phyloP scores from a whole-genome alignment of 92 coral and sea anemone species.

The Hydrozoanthus gracilis region DNA sequence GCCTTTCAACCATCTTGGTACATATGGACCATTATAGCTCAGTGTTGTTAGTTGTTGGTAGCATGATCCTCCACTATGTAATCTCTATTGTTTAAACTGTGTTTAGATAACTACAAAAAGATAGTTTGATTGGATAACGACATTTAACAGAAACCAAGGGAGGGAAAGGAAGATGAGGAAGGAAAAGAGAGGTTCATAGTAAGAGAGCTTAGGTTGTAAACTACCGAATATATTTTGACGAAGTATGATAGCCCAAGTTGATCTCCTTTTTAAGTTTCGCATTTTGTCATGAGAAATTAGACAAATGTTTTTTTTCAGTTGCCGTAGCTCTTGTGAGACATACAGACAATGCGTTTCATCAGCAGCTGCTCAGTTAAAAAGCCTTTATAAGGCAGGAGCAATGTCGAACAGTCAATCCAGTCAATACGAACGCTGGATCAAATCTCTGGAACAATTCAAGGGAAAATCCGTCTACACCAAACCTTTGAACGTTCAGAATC shows the following conservation, averaged over 20 bases:
- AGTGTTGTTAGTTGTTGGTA: constrained; percentile 1
- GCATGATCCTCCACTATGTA: too few species aligned
- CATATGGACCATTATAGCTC: not conserved
- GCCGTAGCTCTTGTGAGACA: constrained; percentile 73
- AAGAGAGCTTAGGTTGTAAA: too few species aligned
- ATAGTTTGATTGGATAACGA: too few species aligned
- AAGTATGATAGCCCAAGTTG: too few species aligned
- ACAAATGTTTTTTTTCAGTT: constrained; percentile 39
- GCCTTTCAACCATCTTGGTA: not conserved
- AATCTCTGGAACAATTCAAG: constrained; percentile 76
- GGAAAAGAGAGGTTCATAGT: too few species aligned
- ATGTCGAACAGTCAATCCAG: constrained; percentile 75
- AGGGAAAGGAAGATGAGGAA: too few species aligned
- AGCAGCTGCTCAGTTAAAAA: constrained; percentile 75
- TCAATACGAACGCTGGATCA: constrained; percentile 82
- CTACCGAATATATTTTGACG: too few species aligned
- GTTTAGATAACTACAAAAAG: too few species aligned
- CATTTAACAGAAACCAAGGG: too few species aligned
- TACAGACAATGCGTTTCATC: constrained; percentile 67
- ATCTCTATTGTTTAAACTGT: too few species aligned
- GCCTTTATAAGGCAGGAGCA: constrained; percentile 75
- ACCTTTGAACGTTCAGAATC: constrained; percentile 67
- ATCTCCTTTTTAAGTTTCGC: not conserved
- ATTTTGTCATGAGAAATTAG: not conserved
- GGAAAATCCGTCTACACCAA: constrained; percentile 68